Conservation (phyloP, 2,888 invertebrate genomes). For the Oscheius sp. region DNA sequence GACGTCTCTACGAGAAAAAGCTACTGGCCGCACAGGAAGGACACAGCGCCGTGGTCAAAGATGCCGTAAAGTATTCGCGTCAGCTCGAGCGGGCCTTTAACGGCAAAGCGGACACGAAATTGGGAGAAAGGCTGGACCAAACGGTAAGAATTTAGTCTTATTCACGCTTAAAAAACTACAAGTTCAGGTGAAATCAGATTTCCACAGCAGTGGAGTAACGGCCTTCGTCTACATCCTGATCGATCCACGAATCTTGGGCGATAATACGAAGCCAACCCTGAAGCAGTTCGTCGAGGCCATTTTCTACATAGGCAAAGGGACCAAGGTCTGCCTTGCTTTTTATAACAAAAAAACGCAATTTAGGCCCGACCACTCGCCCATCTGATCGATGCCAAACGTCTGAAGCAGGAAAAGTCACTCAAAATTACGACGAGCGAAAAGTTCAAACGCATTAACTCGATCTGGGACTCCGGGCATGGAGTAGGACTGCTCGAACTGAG, state of each 20-base stretch:
- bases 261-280: slow-evolving; percentile 77
- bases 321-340: slow-evolving; percentile 39
- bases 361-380: slow-evolving; percentile 88
- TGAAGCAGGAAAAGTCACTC: slow-evolving; percentile 37
- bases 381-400: slow-evolving; percentile 86
- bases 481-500: slow-evolving; percentile 50
- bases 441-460: slow-evolving; percentile 43
- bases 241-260: slow-evolving; percentile 55
- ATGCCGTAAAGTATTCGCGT: slow-evolving; percentile 22
- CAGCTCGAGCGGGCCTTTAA: slow-evolving; percentile 31
- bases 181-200: slow-evolving; percentile 19
- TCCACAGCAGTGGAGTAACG: slow-evolving; percentile 35
- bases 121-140: slow-evolving; percentile 34
- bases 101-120: slow-evolving; percentile 24
- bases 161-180: neutral
- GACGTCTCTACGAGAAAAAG: slow-evolving; percentile 61
- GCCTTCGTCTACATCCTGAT: slow-evolving; percentile 67
- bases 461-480: slow-evolving; percentile 52
- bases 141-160: slow-evolving; percentile 10
- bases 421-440: slow-evolving; percentile 44
- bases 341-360: slow-evolving; percentile 63
- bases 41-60: slow-evolving; percentile 17
- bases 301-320: slow-evolving; percentile 96
- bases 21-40: slow-evolving; percentile 39
- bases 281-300: slow-evolving; percentile 85